Conservation (phyloP, 2,113 vertebrate species). For the Perca fluviatilis region DNA sequence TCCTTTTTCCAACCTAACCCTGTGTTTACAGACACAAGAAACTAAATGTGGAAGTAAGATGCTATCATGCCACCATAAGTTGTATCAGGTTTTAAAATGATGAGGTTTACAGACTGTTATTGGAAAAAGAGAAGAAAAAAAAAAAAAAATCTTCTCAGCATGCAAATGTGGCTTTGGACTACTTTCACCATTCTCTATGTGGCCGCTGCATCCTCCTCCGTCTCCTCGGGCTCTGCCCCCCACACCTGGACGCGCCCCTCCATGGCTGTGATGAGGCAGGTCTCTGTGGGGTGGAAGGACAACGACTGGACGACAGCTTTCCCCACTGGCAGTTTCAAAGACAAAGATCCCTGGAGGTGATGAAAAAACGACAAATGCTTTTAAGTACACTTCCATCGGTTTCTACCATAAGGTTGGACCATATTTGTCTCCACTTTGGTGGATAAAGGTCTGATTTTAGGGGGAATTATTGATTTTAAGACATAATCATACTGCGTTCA, state of each 20-base stretch:
- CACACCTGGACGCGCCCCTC: constrained; percentile 90
- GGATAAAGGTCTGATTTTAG: background rate
- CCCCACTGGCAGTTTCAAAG: constrained; percentile 86
- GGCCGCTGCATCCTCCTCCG: constrained; percentile 39
- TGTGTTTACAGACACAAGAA: background rate
- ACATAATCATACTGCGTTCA: too few relatives aligned
- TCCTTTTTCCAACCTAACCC: too few relatives aligned
- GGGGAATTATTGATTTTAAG: background rate
- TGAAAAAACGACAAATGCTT: background rate
- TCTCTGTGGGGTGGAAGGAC: constrained; percentile 90
- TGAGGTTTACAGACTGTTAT: background rate
- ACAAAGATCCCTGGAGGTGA: constrained; percentile 85
- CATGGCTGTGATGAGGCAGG: constrained; percentile 88
- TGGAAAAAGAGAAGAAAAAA: background rate
- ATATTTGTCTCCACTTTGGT: background rate
- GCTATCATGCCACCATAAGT: background rate
- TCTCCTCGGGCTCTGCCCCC: constrained; percentile 84
- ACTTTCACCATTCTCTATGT: constrained; percentile 19
- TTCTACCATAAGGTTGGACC: background rate
- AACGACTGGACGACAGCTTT: constrained; percentile 90
- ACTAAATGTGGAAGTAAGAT: background rate
- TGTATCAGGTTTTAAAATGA: background rate
- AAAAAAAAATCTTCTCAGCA: background rate
- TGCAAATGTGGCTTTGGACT: background rate
- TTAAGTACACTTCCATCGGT: background rate